phyloP scores from a whole-genome alignment of 2,113 vertebrate genomes.

The Engraulis encrasicolus region DNA sequence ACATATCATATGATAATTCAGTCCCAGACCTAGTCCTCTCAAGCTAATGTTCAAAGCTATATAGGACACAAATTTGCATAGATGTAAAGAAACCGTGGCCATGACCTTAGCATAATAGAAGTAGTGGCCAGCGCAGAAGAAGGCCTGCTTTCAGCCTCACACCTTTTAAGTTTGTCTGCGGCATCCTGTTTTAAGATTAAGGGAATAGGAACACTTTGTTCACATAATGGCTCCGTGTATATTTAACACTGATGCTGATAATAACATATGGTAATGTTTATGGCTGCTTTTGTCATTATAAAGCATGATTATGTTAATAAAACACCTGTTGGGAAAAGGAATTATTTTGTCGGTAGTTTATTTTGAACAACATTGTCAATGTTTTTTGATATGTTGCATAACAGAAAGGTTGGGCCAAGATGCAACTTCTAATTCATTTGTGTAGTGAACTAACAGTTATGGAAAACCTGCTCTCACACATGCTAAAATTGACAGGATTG shows the following conservation, averaged over 20 bases:
- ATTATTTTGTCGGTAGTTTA: no score
- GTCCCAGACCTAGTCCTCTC: background rate
- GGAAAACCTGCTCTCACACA: background rate
- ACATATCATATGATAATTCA: constrained; percentile 11
- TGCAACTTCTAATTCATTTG: background rate
- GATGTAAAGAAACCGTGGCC: background rate
- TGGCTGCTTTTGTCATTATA: no score
- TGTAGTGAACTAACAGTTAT: background rate
- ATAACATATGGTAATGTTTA: background rate
- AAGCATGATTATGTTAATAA: background rate
- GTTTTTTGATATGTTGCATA: background rate
- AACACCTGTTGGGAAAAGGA: no score
- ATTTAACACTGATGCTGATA: background rate
- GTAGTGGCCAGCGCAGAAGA: background rate
- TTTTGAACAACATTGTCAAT: background rate
- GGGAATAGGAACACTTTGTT: background rate
- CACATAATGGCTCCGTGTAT: background rate
- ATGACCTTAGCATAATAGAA: constrained; percentile 2
- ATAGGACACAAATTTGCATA: background rate
- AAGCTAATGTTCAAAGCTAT: background rate
- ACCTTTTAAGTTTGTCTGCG: background rate
- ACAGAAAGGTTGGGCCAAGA: background rate
- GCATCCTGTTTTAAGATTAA: background rate
- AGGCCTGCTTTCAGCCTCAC: background rate
- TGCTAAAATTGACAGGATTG: background rate